Base-by-base conservation (phyloP, 2,888 invertebrate species). In the Cephus nigrinus region DNA sequence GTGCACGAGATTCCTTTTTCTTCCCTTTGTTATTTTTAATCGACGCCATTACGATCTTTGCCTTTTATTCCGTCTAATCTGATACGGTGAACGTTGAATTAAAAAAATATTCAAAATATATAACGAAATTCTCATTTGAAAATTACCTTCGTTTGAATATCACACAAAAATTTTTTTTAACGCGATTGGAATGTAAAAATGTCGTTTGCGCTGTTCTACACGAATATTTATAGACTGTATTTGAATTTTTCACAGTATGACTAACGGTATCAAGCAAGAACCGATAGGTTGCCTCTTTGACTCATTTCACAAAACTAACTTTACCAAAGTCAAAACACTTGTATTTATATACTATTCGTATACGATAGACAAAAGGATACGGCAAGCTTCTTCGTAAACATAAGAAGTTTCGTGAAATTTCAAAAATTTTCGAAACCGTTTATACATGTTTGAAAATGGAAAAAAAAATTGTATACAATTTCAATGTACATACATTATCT, bases 1-100 rank as follows among this genome's bases (percentile, higher is more conserved):
- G 75, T 4, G 68, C 9, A 81, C 80, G 76, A 9, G 76, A 78
- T 32, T 71, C 33, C 33, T 30, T 71, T 30, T 71, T 32, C 71
- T 71, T 71, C 5, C 5, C 71, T 71, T 71, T 71, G 1, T 31
- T 31, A 30, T 12, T 32, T 71, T 71, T 71, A 15, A 23, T 9
- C 40, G 40, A 1, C 40, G 40, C 40, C 40, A 55, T 55, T 23
- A 23, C 15, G 40, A 15, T 5, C 15, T 55, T 23, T 9, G 40
- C 5, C 40, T 55, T 9, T 30, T 71, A 5, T 30, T 30, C 3
- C 31, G 11, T 71, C 31, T 30, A 5, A 71, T 30, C 31, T 1
- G 71, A 30, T 9, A 23, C 23, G 4, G 1, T 55, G 9, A 9
- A 55, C 9, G 23, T 55, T 71, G 1, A 11, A 11, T 31, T n/a